Conservation (phyloP, 2,113 vertebrate species). For the Pelecanoides urinatrix region DNA sequence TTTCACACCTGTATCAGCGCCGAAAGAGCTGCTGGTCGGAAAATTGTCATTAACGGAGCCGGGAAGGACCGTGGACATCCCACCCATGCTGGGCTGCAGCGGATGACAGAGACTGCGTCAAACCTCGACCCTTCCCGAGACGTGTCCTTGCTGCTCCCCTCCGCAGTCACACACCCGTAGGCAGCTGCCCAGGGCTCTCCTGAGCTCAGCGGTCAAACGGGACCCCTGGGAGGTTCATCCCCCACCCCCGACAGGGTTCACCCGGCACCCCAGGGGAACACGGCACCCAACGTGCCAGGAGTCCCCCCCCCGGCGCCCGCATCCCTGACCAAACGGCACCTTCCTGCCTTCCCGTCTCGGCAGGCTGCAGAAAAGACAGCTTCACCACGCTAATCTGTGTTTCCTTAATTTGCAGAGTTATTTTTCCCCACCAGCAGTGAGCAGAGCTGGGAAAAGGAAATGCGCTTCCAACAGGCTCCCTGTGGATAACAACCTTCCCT, state of each 20-base stretch:
- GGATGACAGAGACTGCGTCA: rapidly evolving
- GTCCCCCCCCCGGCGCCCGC: rapidly evolving
- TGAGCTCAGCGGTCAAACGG: neutral
- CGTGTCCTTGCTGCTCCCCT: neutral
- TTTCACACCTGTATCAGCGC: neutral
- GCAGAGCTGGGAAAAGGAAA: neutral
- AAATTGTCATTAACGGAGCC: rapidly evolving
- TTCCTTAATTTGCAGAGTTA: neutral
- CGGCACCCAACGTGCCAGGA: rapidly evolving
- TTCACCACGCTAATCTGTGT: rapidly evolving
- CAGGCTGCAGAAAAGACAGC: neutral
- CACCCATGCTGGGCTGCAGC: neutral
- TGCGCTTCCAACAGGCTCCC: neutral
- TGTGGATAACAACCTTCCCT: neutral
- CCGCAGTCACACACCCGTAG: rapidly evolving
- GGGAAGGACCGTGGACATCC: neutral
- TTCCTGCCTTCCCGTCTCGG: neutral
- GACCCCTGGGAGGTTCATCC: too few species aligned
- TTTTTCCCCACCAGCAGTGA: neutral
- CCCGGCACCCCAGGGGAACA: too few species aligned
- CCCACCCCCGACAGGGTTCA: rapidly evolving
- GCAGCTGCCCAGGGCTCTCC: neutral
- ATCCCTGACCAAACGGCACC: neutral
- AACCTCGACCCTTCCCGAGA: rapidly evolving
- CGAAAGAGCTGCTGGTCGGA: neutral